These are phyloP conservation scores for Onthophagus sagittarius DNA, from an alignment of 2,888 invertebrate species.

Conservation along the genomic window DNA sequence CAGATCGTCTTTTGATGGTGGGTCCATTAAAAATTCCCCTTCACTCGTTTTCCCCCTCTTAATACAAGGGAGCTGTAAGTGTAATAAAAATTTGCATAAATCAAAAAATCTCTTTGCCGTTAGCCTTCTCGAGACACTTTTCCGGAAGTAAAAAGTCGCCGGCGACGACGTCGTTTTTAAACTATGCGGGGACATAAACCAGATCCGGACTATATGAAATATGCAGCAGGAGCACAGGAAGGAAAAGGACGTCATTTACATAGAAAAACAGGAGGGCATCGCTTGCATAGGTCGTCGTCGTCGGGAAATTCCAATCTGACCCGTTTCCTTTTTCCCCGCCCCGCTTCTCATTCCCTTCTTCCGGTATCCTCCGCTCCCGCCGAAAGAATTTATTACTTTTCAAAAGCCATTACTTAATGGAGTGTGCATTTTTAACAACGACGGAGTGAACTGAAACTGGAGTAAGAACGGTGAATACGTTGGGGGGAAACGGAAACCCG, in stretches of 20 bases:
- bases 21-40: slow-evolving; percentile 23
- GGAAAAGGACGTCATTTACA: slow-evolving; percentile 8
- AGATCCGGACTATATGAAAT: slow-evolving; percentile 3
- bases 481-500: background rate
- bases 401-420: slow-evolving; percentile 10
- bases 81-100: slow-evolving; percentile 3
- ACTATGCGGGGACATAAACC: background rate
- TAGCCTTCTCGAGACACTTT: background rate
- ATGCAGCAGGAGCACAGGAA: background rate
- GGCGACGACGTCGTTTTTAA: background rate
- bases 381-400: slow-evolving; percentile 11
- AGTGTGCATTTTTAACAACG: slow-evolving; percentile 7
- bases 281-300: background rate
- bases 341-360: background rate
- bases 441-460: background rate
- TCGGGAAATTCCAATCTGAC: background rate
- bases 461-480: background rate
- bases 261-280: slow-evolving; percentile 10
- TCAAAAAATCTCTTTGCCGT: slow-evolving; percentile 10
- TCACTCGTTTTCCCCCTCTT: background rate
- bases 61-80: background rate
- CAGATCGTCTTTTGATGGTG: slow-evolving; percentile 10
- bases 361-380: background rate
- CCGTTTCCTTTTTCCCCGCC: background rate
- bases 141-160: slow-evolving; percentile 1